Evolutionary conservation across 2,113 vertebrate species (phyloP), one percentile per base, ranked within the genome.

Genomic region (Cheirogaleus medius): DNA sequence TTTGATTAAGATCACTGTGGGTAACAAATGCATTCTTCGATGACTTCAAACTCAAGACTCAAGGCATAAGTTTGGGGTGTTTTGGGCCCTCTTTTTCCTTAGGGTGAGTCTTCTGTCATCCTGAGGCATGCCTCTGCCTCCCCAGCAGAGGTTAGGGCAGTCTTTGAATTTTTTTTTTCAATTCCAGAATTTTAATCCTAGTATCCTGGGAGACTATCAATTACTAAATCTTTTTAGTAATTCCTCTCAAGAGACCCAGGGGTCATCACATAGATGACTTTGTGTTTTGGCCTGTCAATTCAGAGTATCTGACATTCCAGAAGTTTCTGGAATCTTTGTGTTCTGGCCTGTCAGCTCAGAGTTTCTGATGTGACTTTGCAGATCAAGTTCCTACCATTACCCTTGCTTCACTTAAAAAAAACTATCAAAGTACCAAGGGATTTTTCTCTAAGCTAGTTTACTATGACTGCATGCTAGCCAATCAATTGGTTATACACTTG

Each of bases 161-260:
- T 39, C 39, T 96, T 90, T 56, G 60, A 18, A 4, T 60, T 44
- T 39, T 90, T 95, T 93, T 47, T 47, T 47, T 47, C 2, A 39
- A 92, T 84, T 8, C 39, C 64, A 58, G n/a, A 94, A 60, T 60
- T 86, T 83, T 78, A 90, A 87, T 78, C 32, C 49, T 76, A 25
- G 20, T 52, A 63, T 90, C 64, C 12, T 4, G 3, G 68, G 76
- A 92, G n/a, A 73, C 7, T 32, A 25, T 73, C 49, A 58, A 4
- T 93, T 20, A 93, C 76, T 90, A 90, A 96, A 94, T 83, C 8
- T n/a, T 18, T 78, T 87, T 95, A 84, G 64, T 87, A 29, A 87
- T 74, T 96, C 44, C 49, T 83, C 68, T 94, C 56, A 49, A 93
- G 29, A 52, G 69, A n/a, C 63, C n/a, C 44, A n/a, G 42, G 15